Percentiles rank a stretch among this genome's conserved stretches.
Evolutionary conservation across 92 coral and sea anemone genomes (phyloP).

Genomic region (Palythoa caribaeorum): DNA sequence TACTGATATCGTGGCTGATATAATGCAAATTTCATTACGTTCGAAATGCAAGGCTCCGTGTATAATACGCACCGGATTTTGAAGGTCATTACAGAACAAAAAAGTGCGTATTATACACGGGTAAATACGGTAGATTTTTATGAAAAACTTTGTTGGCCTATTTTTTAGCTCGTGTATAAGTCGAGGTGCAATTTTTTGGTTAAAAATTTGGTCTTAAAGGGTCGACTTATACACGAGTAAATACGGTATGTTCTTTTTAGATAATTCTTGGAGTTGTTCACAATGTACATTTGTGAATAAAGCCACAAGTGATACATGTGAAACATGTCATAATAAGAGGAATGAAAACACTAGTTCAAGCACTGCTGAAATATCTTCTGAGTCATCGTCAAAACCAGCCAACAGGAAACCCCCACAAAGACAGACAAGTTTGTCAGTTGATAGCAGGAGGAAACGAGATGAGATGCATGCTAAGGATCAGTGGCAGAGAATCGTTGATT

Average conservation of each 20-base stretch:
- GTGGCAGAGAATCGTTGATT: constrained; percentile 79
- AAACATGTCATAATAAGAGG: constrained; percentile 8
- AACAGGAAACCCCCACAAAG: constrained; percentile 46
- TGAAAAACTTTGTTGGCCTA: too few relatives aligned
- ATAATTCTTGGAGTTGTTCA: constrained; percentile 67
- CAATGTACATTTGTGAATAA: constrained; percentile 71
- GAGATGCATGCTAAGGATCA: constrained; percentile 92
- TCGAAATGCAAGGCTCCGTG: too few relatives aligned
- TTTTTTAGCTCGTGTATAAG: too few relatives aligned
- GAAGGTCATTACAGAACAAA: too few relatives aligned
- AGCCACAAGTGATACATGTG: constrained; percentile 42
- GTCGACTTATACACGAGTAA: too few relatives aligned
- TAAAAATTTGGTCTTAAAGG: too few relatives aligned
- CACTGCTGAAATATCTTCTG: neutral
- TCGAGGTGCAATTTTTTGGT: too few relatives aligned
- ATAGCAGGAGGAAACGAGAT: constrained; percentile 89
- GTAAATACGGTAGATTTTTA: too few relatives aligned
- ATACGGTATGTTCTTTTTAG: neutral
- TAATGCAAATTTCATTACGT: too few relatives aligned
- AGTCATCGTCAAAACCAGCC: neutral
- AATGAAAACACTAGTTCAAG: neutral
- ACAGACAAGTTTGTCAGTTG: constrained; percentile 89
- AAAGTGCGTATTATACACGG: too few relatives aligned
- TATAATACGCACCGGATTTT: too few relatives aligned
- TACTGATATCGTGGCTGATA: too few relatives aligned